A percentile compares a stretch with the other conserved stretches of the same genome.
Evolutionary conservation across 2,888 invertebrate species (phyloP).

Genomic region (Apomyelois bistriatella): DNA sequence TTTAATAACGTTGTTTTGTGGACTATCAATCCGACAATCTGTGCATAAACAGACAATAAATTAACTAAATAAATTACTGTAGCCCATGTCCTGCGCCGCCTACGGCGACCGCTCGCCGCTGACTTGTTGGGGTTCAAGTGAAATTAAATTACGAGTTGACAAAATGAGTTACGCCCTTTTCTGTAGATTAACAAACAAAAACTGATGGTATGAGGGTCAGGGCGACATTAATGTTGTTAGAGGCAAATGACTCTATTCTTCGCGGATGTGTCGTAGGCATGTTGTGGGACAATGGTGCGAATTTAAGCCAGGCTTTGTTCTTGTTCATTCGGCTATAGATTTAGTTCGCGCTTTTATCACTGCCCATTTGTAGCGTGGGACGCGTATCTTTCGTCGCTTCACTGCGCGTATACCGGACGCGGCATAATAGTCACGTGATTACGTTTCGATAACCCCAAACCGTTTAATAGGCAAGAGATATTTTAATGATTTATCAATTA

Average conservation of each 20-base stretch:
- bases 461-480: slow-evolving; percentile 19
- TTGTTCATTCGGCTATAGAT: slow-evolving; percentile 61
- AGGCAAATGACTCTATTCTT: slow-evolving; percentile 77
- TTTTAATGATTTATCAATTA: slow-evolving; percentile 10
- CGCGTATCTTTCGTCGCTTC: slow-evolving; percentile 36
- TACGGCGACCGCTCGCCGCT: slow-evolving; percentile 34
- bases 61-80: slow-evolving; percentile 60
- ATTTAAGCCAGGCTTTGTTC: slow-evolving; percentile 70
- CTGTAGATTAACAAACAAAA: slow-evolving; percentile 80
- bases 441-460: slow-evolving; percentile 24
- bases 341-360: slow-evolving; percentile 70
- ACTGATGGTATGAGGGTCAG: slow-evolving; percentile 76
- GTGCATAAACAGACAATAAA: slow-evolving; percentile 56
- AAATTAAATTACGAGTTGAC: slow-evolving; percentile 79
- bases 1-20: slow-evolving; percentile 32
- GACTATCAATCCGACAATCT: slow-evolving; percentile 38
- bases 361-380: slow-evolving; percentile 50
- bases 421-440: slow-evolving; percentile 29
- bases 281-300: slow-evolving; percentile 61
- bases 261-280: slow-evolving; percentile 50
- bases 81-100: slow-evolving; percentile 55
- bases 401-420: slow-evolving; percentile 30
- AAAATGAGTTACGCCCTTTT: slow-evolving; percentile 80
- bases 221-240: slow-evolving; percentile 70
- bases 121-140: slow-evolving; percentile 62